Evolutionary conservation across 2,888 invertebrate genomes (phyloP), one percentile per base, ranked within the genome.

Genomic region (Philopedon plagiatum): DNA sequence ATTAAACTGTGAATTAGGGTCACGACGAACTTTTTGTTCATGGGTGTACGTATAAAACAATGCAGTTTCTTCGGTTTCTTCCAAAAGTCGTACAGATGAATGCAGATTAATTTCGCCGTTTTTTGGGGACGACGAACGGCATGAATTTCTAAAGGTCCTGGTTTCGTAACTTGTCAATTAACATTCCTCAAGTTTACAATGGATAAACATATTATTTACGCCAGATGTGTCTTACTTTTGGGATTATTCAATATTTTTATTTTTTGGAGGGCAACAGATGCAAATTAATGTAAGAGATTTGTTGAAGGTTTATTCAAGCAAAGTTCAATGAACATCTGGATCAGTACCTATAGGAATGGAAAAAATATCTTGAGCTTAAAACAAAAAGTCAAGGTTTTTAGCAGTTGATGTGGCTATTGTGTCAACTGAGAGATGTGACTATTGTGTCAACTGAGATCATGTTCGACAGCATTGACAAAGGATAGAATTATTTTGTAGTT

Each of bases 11-110:
- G n/a, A n/a, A n/a, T n/a, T n/a, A n/a, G n/a, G n/a, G n/a, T n/a
- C n/a, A n/a, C n/a, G n/a, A n/a, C n/a, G n/a, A n/a, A n/a, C n/a
- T n/a, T n/a, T n/a, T n/a, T 26, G 7, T 26, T 26, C 26, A 5
- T 26, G 26, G 4, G 26, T 26, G 26, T 26, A 39, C 39, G n/a
- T 37, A 3, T 0, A 5, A 15, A 15, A 39, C 44, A 19, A 19
- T 4, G 19, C 4, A 44, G 19, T 19, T 44, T 19, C 44, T 44
- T 44, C 44, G 19, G 44, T 44, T 44, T 44, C 44, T 44, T 44
- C 44, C 44, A 44, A 44, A 44, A 44, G 44, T 44, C 7, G n/a
- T 21, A 46, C 23, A n/a, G n/a, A 21, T 46, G 21, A 44, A 19
- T 44, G 18, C 19, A 44, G 15, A 44, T 18, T 34, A 39, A 39